Evolutionary conservation across 53 echinoderm and acorn worm genomes (phyloP).

Genomic region (Stichopus horrens): DNA sequence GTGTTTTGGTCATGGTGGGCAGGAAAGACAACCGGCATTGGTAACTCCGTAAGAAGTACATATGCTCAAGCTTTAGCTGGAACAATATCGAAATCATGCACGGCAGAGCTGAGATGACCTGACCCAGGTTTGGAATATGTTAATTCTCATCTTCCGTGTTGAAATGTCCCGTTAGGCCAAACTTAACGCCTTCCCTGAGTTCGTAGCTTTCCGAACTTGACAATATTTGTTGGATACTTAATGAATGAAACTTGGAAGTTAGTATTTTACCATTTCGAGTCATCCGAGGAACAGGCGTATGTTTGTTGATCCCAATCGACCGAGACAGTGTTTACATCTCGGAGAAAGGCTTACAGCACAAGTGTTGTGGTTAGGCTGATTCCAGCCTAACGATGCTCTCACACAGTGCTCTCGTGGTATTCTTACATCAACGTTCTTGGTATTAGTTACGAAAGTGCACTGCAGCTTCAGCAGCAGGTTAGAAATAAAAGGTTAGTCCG

Average conservation of each 20-base stretch:
- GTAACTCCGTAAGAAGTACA: too few relatives aligned
- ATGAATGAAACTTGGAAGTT: not conserved
- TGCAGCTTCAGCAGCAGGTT: too few relatives aligned
- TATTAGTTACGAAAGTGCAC: too few relatives aligned
- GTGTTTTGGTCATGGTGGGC: too few relatives aligned
- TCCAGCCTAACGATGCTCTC: too few relatives aligned
- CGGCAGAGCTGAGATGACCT: not conserved
- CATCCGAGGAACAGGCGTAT: not conserved
- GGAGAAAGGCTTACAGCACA: not conserved
- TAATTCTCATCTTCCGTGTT: slow-evolving; percentile 34
- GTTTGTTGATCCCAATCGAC: not conserved
- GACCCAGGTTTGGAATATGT: slow-evolving; percentile 25
- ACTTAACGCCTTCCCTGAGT: not conserved
- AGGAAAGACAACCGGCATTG: too few relatives aligned
- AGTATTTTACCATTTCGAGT: not conserved
- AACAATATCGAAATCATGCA: too few relatives aligned
- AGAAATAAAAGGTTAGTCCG: too few relatives aligned
- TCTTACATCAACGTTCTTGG: too few relatives aligned
- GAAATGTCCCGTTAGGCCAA: not conserved
- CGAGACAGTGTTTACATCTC: not conserved
- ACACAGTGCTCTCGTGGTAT: too few relatives aligned
- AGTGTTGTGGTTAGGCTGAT: slow-evolving; percentile 15
- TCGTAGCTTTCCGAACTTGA: not conserved
- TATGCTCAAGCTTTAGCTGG: too few relatives aligned
- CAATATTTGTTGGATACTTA: not conserved